Evolutionary conservation across 2,888 invertebrate genomes (phyloP).

Genomic region (Euplagia quadripunctaria): DNA sequence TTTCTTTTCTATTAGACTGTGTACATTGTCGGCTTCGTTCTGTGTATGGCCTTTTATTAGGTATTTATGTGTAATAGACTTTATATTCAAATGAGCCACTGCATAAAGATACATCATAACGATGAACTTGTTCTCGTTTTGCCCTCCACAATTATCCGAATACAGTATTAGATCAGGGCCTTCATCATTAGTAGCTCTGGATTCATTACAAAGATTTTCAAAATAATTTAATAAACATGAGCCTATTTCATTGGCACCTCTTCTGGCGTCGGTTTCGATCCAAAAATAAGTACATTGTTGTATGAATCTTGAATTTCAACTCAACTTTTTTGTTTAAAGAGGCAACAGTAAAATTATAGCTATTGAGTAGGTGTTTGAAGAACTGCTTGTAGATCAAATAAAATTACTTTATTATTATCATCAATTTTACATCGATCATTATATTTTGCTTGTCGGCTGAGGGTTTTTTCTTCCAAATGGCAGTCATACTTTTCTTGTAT

Average conservation of each 20-base stretch:
- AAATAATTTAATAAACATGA: slow-evolving; percentile 31
- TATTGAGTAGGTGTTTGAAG: slow-evolving; percentile 44
- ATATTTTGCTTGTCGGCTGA: slow-evolving; percentile 4
- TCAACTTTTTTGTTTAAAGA: slow-evolving; percentile 38
- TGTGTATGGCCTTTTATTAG: slow-evolving; percentile 7
- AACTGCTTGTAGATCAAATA: slow-evolving; percentile 45
- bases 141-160: slow-evolving; percentile 29
- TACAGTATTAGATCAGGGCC: slow-evolving; percentile 35
- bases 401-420: slow-evolving; percentile 35
- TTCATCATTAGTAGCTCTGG: slow-evolving; percentile 23
- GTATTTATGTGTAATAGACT: slow-evolving; percentile 20
- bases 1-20: no score
- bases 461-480: neutral
- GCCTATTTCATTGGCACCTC: slow-evolving; percentile 44
- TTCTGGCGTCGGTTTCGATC: slow-evolving; percentile 46
- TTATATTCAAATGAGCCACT: slow-evolving; percentile 24
- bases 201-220: slow-evolving; percentile 9
- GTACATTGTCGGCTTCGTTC: slow-evolving; percentile 7
- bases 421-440: slow-evolving; percentile 39
- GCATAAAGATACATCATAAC: slow-evolving; percentile 32
- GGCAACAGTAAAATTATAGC: slow-evolving; percentile 39
- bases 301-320: no score
- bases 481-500: neutral
- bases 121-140: slow-evolving; percentile 45
- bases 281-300: no score